Evolutionary conservation across 2,888 invertebrate species (phyloP).

Genomic region (Mactromeris polynyma): DNA sequence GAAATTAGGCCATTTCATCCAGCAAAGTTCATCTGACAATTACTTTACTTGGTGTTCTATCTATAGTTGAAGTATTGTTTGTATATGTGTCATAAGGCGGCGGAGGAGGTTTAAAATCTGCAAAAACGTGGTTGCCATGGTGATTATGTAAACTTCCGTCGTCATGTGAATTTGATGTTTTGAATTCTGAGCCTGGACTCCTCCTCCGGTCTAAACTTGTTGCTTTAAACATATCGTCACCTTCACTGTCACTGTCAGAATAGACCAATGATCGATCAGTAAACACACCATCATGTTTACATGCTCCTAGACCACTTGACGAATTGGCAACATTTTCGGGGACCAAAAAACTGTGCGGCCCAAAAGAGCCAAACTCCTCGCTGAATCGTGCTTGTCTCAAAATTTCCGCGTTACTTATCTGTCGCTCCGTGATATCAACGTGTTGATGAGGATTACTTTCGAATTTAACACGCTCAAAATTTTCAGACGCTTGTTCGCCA

Average conservation of each 20-base stretch:
- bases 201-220: constrained; percentile 21
- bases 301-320: neutral
- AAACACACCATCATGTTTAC: constrained; percentile 7
- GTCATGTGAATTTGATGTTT: constrained; percentile 31
- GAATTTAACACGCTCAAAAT: neutral
- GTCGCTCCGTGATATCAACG: neutral
- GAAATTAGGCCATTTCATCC: neutral
- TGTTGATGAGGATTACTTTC: neutral
- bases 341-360: neutral
- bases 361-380: constrained; percentile 10
- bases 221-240: constrained; percentile 23
- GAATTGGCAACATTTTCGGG: neutral
- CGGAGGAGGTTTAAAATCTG: constrained; percentile 48
- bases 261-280: constrained; percentile 39
- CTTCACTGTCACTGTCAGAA: constrained; percentile 53
- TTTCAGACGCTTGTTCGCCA: constrained; percentile 9
- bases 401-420: neutral
- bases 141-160: neutral
- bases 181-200: constrained; percentile 8
- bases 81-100: constrained; percentile 40
- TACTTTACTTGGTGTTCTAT: constrained; percentile 5
- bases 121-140: constrained; percentile 14
- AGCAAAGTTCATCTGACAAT: neutral
- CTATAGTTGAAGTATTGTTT: neutral
- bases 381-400: neutral